A percentile compares a stretch with the other conserved stretches of the same genome.
Conservation (phyloP, 2,113 vertebrate genomes). For the Tachuris rubrigastra region DNA sequence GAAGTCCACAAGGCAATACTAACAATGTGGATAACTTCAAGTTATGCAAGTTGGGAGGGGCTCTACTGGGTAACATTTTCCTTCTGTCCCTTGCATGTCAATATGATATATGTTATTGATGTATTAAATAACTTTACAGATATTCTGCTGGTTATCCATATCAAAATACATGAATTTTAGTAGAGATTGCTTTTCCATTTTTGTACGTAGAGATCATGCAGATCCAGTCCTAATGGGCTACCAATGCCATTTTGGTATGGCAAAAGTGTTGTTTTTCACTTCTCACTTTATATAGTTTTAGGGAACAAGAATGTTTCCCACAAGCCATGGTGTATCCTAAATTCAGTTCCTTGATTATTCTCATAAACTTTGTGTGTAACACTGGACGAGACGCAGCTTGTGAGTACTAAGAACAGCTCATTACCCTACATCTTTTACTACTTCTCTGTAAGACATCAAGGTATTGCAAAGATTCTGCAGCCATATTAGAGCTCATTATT, state of each 20-base stretch:
- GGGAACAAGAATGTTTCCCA: neutral
- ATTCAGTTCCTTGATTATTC: neutral
- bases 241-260: neutral
- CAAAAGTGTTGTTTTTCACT: neutral
- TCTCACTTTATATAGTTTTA: neutral
- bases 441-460: neutral
- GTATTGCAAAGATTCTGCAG: neutral
- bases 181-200: neutral
- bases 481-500: neutral
- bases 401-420: neutral
- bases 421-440: neutral
- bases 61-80: neutral
- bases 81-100: neutral
- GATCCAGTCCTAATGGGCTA: neutral
- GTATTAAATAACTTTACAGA: neutral
- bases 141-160: neutral
- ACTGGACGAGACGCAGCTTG: neutral
- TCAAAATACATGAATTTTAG: neutral
- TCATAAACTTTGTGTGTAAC: neutral
- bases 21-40: neutral
- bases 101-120: neutral
- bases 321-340: neutral
- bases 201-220: neutral
- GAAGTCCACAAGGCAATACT: neutral
- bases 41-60: neutral